Conservation (phyloP, 2,888 invertebrate genomes). For the Priocnemis perturbator region DNA sequence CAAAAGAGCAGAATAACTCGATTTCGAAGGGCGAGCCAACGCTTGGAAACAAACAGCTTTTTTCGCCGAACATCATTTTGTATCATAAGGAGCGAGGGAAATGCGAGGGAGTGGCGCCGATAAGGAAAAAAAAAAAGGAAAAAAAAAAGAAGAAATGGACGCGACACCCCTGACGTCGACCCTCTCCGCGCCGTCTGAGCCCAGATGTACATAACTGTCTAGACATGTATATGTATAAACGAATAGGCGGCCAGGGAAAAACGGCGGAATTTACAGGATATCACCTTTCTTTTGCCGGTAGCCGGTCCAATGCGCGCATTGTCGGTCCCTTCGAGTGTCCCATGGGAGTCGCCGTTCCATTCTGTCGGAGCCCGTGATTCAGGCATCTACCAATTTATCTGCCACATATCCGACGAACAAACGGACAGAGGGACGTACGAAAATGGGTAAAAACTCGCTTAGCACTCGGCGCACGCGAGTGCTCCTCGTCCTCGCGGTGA, state of each 20-base stretch:
- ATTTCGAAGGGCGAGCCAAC: too few relatives aligned
- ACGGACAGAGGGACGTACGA: neutral
- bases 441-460: neutral
- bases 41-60: too few relatives aligned
- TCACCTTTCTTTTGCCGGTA: constrained; percentile 24
- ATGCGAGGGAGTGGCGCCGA: too few relatives aligned
- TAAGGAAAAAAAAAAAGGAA: too few relatives aligned
- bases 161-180: too few relatives aligned
- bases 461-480: neutral
- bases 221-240: too few relatives aligned
- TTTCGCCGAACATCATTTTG: too few relatives aligned
- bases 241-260: constrained; percentile 15
- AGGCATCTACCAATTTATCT: constrained; percentile 38
- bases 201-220: too few relatives aligned
- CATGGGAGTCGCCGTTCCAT: constrained; percentile 29
- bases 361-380: constrained; percentile 33
- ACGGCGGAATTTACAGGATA: constrained; percentile 35
- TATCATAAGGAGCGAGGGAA: too few relatives aligned
- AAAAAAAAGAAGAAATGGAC: too few relatives aligned
- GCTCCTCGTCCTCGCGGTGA: neutral
- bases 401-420: constrained; percentile 3
- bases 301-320: constrained; percentile 18
- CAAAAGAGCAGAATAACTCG: too few relatives aligned
- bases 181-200: too few relatives aligned
- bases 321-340: constrained; percentile 21